Conservation (phyloP, 2,888 invertebrate genomes). For the Lysandra coridon region DNA sequence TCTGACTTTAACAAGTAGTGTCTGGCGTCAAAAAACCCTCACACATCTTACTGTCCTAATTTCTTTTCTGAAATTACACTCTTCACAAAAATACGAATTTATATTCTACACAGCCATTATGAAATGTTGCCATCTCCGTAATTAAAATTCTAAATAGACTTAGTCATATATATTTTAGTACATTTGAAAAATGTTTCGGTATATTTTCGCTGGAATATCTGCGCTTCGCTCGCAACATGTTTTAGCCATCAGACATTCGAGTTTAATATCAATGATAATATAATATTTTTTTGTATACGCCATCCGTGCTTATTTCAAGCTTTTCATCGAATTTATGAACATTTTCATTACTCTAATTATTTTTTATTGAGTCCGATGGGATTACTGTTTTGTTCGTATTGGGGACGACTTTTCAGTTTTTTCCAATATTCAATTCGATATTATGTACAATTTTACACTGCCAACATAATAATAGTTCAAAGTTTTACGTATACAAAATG, state of each 20-base stretch:
- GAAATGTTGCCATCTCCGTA: conserved; percentile 32
- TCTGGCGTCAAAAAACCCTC: not conserved
- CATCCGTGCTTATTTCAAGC: not conserved
- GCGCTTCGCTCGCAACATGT: conserved; percentile 16
- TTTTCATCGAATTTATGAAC: not conserved
- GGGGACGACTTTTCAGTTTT: not conserved
- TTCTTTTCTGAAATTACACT: conserved; percentile 22
- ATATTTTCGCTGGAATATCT: conserved; percentile 26
- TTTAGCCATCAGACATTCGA: conserved; percentile 11
- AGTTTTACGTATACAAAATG: too few species aligned
- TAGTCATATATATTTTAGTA: conserved; percentile 32
- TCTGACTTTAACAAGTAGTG: not conserved
- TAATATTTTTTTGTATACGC: conserved; percentile 10
- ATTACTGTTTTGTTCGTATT: not conserved
- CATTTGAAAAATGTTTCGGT: conserved; percentile 31
- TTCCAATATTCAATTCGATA: not conserved
- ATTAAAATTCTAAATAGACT: conserved; percentile 34
- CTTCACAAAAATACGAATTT: conserved; percentile 26
- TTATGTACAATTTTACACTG: not conserved
- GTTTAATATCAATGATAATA: conserved; percentile 3
- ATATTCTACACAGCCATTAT: conserved; percentile 26
- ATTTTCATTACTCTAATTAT: conserved; percentile 13
- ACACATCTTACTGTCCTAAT: conserved; percentile 17
- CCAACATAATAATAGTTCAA: not conserved
- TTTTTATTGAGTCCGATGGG: conserved; percentile 6